Evolutionary conservation across 2,113 vertebrate genomes (phyloP).

Genomic region (Lota lota): DNA sequence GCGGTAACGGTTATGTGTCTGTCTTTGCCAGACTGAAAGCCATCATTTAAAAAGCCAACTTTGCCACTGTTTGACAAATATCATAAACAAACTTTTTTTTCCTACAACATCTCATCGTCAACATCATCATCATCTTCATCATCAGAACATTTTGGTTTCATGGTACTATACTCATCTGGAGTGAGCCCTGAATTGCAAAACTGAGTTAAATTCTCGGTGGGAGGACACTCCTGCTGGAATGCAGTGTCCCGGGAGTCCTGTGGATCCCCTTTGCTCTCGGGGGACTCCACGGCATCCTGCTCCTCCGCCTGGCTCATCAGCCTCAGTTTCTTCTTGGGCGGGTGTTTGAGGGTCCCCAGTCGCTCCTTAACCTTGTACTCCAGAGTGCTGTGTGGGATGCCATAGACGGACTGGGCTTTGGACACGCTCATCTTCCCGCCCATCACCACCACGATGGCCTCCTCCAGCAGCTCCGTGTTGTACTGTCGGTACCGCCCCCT

Average conservation of each 20-base stretch:
- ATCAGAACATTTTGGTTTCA: conserved; percentile 5
- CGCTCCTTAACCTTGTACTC: conserved; percentile 99
- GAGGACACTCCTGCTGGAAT: conserved; percentile 30
- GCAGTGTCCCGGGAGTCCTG: conserved; percentile 79
- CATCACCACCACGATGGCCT: conserved; percentile 98
- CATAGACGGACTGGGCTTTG: conserved; percentile 98
- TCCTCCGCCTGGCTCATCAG: conserved; percentile 87
- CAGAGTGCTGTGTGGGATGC: conserved; percentile 99
- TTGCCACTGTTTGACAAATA: conserved; percentile 34
- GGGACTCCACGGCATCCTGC: conserved; percentile 81
- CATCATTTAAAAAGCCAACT: conserved; percentile 19
- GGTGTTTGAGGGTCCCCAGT: conserved; percentile 98
- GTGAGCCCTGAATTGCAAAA: conserved; percentile 33
- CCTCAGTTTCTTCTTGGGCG: conserved; percentile 98
- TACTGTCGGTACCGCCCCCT: conserved; percentile 97
- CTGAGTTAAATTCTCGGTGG: conserved; percentile 39
- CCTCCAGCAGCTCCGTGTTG: conserved; percentile 97
- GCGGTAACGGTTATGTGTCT: too few species aligned
- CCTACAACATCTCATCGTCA: conserved; percentile 26
- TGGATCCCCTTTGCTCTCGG: conserved; percentile 21
- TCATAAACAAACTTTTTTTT: conserved; percentile 19
- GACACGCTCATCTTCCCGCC: conserved; percentile 99
- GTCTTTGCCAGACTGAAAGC: neutral
- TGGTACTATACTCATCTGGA: conserved; percentile 45
- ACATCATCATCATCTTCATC: conserved; percentile 3